These are phyloP conservation scores for Eupeodes latifasciatus DNA, from an alignment of 2,888 invertebrate genomes.

Conservation along the genomic window DNA sequence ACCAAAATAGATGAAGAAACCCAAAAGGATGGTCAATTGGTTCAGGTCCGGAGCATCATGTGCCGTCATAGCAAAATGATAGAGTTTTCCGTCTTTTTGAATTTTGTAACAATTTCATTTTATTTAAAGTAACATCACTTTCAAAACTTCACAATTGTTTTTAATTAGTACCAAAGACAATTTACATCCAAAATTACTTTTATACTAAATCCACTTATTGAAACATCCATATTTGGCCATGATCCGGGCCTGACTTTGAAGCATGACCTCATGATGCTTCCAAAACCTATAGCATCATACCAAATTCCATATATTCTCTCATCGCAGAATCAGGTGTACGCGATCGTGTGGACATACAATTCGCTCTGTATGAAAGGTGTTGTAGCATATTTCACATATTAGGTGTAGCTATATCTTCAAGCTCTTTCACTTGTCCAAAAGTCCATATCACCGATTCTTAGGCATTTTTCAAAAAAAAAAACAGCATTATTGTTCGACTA, in stretches of 20 bases:
- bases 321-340: slow-evolving; percentile 6
- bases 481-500: slow-evolving; percentile 55
- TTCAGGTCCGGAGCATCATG: slow-evolving; percentile 1
- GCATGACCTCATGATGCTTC: slow-evolving; percentile 28
- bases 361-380: too few relatives aligned
- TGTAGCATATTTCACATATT: too few relatives aligned
- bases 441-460: slow-evolving; percentile 25
- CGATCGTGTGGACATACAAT: slow-evolving; percentile 32
- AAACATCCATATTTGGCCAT: too few relatives aligned
- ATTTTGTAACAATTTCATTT: too few relatives aligned
- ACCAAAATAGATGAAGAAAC: slow-evolving; percentile 40
- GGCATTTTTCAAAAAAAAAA: slow-evolving; percentile 37
- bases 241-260: slow-evolving; percentile 6
- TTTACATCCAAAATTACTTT: too few relatives aligned
- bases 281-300: slow-evolving; percentile 58
- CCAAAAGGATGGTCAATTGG: background rate
- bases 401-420: slow-evolving; percentile 13
- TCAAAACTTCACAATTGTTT: too few relatives aligned
- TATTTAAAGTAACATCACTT: too few relatives aligned
- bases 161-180: too few relatives aligned
- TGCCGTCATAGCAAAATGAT: too few relatives aligned
- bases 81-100: too few relatives aligned
- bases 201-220: too few relatives aligned
- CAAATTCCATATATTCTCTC: slow-evolving; percentile 60
- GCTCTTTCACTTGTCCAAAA: slow-evolving; percentile 51